Evolutionary conservation across 2,113 vertebrate genomes (phyloP).

Genomic region (Charadrius vociferus): DNA sequence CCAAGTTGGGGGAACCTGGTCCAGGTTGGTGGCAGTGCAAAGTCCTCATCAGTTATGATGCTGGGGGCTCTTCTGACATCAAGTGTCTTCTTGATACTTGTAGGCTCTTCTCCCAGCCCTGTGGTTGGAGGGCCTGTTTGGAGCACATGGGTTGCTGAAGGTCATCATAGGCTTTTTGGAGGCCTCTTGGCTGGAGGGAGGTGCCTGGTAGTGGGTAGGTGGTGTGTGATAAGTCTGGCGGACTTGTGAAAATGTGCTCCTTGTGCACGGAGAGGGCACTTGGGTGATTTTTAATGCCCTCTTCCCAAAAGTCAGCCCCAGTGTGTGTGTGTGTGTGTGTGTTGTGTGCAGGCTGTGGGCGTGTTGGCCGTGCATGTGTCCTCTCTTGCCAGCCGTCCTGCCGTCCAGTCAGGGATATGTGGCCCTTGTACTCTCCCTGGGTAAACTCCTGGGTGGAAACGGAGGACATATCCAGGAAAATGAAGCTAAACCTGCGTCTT

Average conservation of each 20-base stretch:
- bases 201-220: neutral
- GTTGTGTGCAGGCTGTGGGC: fast-evolving
- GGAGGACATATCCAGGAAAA: fast-evolving
- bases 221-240: neutral
- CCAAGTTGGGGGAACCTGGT: neutral
- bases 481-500: neutral
- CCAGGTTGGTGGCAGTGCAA: fast-evolving
- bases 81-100: neutral
- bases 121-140: neutral
- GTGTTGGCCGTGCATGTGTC: fast-evolving
- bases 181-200: neutral
- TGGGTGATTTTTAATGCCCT: neutral
- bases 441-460: neutral
- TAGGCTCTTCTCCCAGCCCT: neutral
- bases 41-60: neutral
- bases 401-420: too few relatives aligned
- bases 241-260: neutral
- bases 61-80: neutral
- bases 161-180: neutral
- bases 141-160: neutral
- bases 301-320: neutral
- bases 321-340: fast-evolving
- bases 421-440: neutral
- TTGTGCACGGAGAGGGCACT: neutral
- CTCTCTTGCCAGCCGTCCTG: neutral